phyloP scores from a whole-genome alignment of 2,797 vertebrate genomes.

The Lerista edwardsae region DNA sequence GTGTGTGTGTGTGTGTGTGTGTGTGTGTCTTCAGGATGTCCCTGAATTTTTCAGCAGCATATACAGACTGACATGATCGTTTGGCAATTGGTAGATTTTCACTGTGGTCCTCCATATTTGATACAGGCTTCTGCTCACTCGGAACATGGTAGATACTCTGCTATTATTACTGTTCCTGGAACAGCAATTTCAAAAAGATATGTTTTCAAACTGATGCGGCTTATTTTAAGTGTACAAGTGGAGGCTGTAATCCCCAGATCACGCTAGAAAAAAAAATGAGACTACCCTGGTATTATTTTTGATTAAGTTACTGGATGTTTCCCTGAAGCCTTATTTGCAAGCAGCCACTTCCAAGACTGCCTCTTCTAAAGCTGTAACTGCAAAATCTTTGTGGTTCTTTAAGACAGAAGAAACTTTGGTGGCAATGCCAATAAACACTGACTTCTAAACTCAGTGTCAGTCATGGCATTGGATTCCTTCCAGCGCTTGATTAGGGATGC shows the following conservation, averaged over 20 bases:
- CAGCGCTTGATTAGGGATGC: constrained; percentile 37
- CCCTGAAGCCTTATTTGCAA: background rate
- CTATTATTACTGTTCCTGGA: background rate
- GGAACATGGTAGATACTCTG: background rate
- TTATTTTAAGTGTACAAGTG: constrained; percentile 41
- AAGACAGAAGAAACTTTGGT: constrained; percentile 18
- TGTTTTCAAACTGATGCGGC: constrained; percentile 28
- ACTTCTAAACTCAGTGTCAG: background rate
- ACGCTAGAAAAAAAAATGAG: background rate
- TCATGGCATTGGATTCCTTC: constrained; percentile 48
- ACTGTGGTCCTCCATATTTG: background rate
- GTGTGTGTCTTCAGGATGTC: too few species aligned
- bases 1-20: too few species aligned
- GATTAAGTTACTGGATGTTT: background rate
- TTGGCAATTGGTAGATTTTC: background rate
- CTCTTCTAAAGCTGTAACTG: constrained; percentile 26
- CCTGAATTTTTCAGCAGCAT: background rate
- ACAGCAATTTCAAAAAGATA: constrained; percentile 31
- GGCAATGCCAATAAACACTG: constrained; percentile 16
- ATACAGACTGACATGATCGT: background rate
- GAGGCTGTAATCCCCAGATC: background rate
- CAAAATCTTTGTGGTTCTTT: constrained; percentile 8
- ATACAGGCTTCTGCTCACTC: background rate
- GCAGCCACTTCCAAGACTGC: background rate
- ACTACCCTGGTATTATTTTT: background rate